Conservation (phyloP, 2,888 invertebrate genomes). For the Erynnis tages region DNA sequence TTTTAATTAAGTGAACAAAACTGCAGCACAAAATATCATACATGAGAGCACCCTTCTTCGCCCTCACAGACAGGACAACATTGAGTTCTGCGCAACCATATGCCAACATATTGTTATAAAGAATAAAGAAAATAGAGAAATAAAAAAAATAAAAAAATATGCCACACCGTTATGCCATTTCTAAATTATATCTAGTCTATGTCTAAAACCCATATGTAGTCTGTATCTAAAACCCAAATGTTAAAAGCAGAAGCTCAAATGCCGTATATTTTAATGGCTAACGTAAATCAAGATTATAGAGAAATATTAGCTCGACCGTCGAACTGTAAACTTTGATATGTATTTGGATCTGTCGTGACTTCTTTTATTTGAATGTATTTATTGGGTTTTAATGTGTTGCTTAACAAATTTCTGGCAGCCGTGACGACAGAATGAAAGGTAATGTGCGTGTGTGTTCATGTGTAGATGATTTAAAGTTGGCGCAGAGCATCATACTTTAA, state of each 20-base stretch:
- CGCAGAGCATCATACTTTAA: no score
- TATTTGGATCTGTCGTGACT: constrained; percentile 10
- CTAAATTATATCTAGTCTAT: constrained; percentile 1
- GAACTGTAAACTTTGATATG: constrained; percentile 10
- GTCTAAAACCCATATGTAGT: not conserved
- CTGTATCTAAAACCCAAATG: constrained; percentile 7
- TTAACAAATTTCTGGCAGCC: not conserved
- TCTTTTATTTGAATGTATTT: constrained; percentile 19
- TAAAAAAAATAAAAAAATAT: no score
- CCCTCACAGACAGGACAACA: no score
- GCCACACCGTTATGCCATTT: no score
- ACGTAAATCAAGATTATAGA: constrained; percentile 36
- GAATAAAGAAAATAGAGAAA: no score
- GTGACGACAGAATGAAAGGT: not conserved
- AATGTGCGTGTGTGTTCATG: not conserved
- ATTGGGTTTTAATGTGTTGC: not conserved
- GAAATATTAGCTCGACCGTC: constrained; percentile 31
- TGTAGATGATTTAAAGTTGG: no score
- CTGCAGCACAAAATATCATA: no score
- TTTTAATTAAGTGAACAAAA: no score
- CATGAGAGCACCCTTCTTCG: no score
- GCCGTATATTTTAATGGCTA: constrained; percentile 51
- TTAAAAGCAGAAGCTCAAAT: constrained; percentile 13
- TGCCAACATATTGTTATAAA: no score
- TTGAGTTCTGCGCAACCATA: no score